These are phyloP conservation scores for Naso thynnoides DNA, from an alignment of 2,797 vertebrate genomes.

Conservation along the genomic window DNA sequence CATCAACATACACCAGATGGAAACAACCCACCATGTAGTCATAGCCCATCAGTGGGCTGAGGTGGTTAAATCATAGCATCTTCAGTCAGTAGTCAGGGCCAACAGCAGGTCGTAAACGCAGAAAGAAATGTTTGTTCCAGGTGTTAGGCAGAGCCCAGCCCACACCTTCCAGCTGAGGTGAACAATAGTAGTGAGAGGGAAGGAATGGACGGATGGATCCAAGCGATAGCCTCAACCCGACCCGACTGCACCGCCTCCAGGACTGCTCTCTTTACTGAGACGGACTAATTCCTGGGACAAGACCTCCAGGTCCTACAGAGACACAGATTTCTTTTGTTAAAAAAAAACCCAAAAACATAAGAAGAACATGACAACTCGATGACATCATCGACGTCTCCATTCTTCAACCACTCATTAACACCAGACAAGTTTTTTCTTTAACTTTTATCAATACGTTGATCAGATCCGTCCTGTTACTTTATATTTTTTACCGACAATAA, in stretches of 20 bases:
- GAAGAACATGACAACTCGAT: neutral
- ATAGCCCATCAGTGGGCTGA: conserved; percentile 1
- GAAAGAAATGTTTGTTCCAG: conserved; percentile 20
- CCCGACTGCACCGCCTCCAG: conserved; percentile 26
- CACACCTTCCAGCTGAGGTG: conserved; percentile 21
- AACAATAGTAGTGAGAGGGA: conserved; percentile 1
- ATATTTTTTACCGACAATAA: too few relatives aligned
- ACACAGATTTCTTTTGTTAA: conserved; percentile 19
- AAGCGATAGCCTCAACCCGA: conserved; percentile 66
- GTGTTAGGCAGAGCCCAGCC: conserved; percentile 43
- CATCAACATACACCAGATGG: neutral
- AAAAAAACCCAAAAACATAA: neutral
- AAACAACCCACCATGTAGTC: conserved; percentile 49
- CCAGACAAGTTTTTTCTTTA: too few relatives aligned
- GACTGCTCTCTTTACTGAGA: conserved; percentile 83
- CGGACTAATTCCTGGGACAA: conserved; percentile 89
- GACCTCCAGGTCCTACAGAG: conserved; percentile 85
- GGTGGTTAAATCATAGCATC: neutral
- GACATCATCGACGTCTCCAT: neutral
- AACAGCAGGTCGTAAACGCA: conserved; percentile 6
- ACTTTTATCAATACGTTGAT: too few relatives aligned
- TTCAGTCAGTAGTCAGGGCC: conserved; percentile 32
- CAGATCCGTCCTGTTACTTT: too few relatives aligned
- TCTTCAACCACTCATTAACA: too few relatives aligned
- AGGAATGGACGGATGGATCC: conserved; percentile 17